These are phyloP conservation scores for Nyctereutes procyonoides DNA, from an alignment of 2,113 vertebrate species.

Conservation along the genomic window DNA sequence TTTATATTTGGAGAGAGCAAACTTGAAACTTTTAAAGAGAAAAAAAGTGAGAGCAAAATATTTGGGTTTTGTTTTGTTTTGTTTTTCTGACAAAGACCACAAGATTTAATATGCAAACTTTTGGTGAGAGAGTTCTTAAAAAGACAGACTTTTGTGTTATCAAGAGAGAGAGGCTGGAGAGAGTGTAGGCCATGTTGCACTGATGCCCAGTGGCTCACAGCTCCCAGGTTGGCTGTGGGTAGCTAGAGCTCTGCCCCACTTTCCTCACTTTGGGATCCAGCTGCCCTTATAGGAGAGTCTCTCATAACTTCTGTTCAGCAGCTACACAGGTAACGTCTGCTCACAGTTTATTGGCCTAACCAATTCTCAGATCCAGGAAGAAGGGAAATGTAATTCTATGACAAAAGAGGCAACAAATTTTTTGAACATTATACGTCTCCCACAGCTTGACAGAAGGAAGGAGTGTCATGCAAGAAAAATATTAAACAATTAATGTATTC, in stretches of 20 bases:
- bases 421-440: neutral
- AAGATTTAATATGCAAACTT: neutral
- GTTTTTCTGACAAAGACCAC: neutral
- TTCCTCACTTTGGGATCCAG: neutral
- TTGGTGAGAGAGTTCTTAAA: neutral
- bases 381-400: neutral
- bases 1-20: conserved; percentile 89
- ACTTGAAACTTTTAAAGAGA: conserved; percentile 77
- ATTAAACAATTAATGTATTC: neutral
- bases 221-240: neutral
- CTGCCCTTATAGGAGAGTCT: neutral
- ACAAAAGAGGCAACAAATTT: neutral
- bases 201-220: neutral
- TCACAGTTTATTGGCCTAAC: neutral
- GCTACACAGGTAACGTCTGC: neutral
- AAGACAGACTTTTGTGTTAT: neutral
- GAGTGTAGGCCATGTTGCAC: too few species aligned
- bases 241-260: neutral
- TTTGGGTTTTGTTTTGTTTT: neutral
- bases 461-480: neutral
- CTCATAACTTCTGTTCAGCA: neutral
- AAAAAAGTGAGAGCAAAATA: neutral
- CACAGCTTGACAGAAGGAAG: neutral
- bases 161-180: neutral
- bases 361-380: neutral